phyloP scores from a whole-genome alignment of 2,888 invertebrate genomes.

The Bedellia somnulentella region DNA sequence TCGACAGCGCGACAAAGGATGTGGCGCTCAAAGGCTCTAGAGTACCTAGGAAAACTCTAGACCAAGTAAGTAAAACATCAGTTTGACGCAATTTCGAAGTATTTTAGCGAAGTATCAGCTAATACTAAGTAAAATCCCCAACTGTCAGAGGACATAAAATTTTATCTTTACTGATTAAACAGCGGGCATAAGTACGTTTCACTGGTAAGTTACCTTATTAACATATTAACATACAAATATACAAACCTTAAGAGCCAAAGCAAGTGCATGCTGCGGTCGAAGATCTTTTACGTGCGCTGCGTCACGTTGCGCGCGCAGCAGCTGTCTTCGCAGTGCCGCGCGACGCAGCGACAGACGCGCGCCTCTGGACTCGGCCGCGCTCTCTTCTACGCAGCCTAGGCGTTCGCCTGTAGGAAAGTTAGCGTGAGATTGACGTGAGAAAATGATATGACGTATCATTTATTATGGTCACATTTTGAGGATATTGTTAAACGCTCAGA shows the following conservation, averaged over 20 bases:
- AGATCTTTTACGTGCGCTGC: conserved; percentile 21
- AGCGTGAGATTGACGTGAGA: not conserved
- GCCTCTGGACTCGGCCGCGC: conserved; percentile 35
- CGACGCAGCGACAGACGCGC: conserved; percentile 37
- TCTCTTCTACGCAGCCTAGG: conserved; percentile 38
- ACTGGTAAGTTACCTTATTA: no score
- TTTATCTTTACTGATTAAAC: no score
- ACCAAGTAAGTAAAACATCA: no score
- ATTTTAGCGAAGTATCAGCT: no score
- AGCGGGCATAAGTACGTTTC: no score
- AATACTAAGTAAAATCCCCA: no score
- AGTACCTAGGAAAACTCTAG: no score
- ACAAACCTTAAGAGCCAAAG: conserved; percentile 9
- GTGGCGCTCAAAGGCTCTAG: no score
- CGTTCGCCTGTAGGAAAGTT: conserved; percentile 19
- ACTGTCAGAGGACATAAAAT: no score
- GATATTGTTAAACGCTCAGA: not conserved
- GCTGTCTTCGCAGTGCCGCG: conserved; percentile 41
- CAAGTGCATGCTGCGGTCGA: conserved; percentile 21
- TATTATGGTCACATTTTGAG: not conserved
- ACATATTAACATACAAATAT: no score
- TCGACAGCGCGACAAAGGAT: no score
- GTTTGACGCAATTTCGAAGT: no score
- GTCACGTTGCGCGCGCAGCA: conserved; percentile 28
- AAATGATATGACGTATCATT: not conserved